Evolutionary conservation across 2,797 vertebrate genomes (phyloP), one percentile per base, ranked within the genome.

Genomic region (Telmatherina bonti): DNA sequence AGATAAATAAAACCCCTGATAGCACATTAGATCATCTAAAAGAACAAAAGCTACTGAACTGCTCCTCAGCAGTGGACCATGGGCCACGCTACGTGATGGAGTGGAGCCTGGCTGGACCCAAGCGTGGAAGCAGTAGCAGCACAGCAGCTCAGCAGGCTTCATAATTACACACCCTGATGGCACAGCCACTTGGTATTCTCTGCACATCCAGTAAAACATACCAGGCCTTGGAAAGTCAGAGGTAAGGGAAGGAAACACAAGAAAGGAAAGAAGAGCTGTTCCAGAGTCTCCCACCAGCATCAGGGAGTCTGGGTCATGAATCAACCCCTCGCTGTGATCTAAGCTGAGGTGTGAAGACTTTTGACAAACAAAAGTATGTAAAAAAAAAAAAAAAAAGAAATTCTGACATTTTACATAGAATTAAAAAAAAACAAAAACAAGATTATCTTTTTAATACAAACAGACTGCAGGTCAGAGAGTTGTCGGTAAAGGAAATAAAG

Each of bases 161-260:
- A 91, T 93, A 92, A 94, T 94, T 93, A 92, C 84, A 85, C 85
- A 83, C 79, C 59, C 85, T 85, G 87, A 90, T 81, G 82, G 85
- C 79, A 73, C 70, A 75, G 77, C 79, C 83, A 87, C 89, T 95
- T 93, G 86, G 85, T 93, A 94, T 94, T 94, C 93, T 86, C 85
- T 80, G 84, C 93, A 93, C 92, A 91, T 20, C 76, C 68, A 61
- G 73, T 77, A 88, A 91, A 91, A 91, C 90, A 93, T 87, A 91
- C 82, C 80, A 80, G 79, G 87, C 80, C 66, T 62, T 81, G 87
- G 88, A 84, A 89, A 87, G 86, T 76, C 73, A 60, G 65, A 9
- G 62, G 74, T 56, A 62, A 72, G 71, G 75, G 67, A 67, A 47
- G 10, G 56, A 74, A 72, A 64, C 29, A 31, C 70, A 68, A 60